phyloP scores from a whole-genome alignment of 1,140 invertebrate species.

The Scaptomyza pallida region DNA sequence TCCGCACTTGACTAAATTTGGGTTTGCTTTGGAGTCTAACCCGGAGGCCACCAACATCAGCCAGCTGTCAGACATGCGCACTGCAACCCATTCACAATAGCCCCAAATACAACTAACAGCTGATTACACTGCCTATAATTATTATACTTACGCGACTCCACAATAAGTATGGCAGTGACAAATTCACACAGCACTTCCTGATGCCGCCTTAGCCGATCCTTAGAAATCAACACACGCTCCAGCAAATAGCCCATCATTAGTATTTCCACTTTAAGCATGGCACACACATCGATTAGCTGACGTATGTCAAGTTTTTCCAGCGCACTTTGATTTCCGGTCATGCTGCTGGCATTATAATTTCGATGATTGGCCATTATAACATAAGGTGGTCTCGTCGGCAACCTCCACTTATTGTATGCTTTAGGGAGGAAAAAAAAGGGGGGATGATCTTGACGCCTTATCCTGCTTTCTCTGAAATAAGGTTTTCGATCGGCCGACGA shows the following conservation, averaged over 20 bases:
- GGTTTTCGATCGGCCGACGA: constrained; percentile 11
- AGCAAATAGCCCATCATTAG: constrained; percentile 66
- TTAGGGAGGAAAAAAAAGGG: too few species aligned
- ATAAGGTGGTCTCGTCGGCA: too few species aligned
- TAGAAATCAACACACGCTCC: constrained; percentile 51
- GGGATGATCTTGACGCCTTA: neutral
- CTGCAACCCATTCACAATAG: neutral
- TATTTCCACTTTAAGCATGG: constrained; percentile 72
- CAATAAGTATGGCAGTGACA: constrained; percentile 49
- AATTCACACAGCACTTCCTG: constrained; percentile 70
- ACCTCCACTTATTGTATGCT: too few species aligned
- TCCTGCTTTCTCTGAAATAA: constrained; percentile 10
- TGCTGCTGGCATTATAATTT: too few species aligned
- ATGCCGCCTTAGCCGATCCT: constrained; percentile 57
- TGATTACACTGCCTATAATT: constrained; percentile 46
- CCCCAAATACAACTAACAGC: constrained; percentile 37
- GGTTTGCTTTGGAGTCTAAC: constrained; percentile 7
- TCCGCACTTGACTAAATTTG: constrained; percentile 72
- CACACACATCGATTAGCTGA: constrained; percentile 61
- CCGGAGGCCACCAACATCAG: constrained; percentile 20
- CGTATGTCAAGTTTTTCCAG: constrained; percentile 39
- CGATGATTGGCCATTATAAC: constrained; percentile 31
- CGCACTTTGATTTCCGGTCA: constrained; percentile 28
- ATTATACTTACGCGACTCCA: constrained; percentile 53
- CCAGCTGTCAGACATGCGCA: constrained; percentile 62